Evolutionary conservation across 2,888 invertebrate genomes (phyloP), one percentile per base, ranked within the genome.

Genomic region (Orthosia gothica): DNA sequence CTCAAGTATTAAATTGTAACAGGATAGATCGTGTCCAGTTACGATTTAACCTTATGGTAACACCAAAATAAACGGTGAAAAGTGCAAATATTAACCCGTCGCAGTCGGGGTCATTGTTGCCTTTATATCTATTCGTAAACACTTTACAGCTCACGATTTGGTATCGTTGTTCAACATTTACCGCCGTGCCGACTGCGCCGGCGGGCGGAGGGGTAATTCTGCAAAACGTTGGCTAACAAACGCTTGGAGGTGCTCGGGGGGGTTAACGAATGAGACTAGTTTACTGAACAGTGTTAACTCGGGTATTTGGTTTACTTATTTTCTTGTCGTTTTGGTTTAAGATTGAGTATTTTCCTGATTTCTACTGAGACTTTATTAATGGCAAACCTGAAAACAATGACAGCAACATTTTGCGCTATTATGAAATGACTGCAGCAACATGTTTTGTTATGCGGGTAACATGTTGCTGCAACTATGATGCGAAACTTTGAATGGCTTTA

Each of bases 71-170:
- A 69, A 69, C 52, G 88, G 87, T 90, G 87, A 89, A 90, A 58
- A 89, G 86, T 87, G 85, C 85, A 87, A 90, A 89, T 72, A 72
- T 87, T 87, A 89, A 88, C 77, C 81, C 79, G 79, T 82, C 80
- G 73, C 72, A 84, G 73, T 59, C 59, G 65, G 85, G 82, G 84
- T 89, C 85, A 88, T 88, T 87, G 84, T 61, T 74, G 83, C 81
- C 81, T 91, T 91, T 90, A 91, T 84, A 87, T 77, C 87, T 88
- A 86, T 89, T 89, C 88, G 89, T 91, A 92, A 92, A 92, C 89
- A 77, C 87, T 91, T 92, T 91, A 91, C 88, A 87, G 74, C 89
- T 86, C 74, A 80, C 76, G 77, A 78, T 87, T 84, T 70, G 64
- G 70, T 84, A 86, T 85, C 79, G 78, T 81, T 82, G 77, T 87